phyloP scores from a whole-genome alignment of 2,113 vertebrate species.

The Seriola quinqueradiata region DNA sequence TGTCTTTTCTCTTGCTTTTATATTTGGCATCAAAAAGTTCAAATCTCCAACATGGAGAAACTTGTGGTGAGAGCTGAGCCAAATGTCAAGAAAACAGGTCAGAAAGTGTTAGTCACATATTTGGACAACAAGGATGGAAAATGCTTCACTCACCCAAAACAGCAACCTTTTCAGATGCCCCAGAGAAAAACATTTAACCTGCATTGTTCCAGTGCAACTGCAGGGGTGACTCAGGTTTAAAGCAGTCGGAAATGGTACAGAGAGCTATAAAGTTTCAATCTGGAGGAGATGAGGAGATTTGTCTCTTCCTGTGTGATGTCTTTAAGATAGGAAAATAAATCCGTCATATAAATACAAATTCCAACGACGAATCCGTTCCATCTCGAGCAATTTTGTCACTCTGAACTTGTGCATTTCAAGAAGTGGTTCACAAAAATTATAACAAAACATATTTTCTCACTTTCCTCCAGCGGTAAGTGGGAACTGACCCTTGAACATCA shows the following conservation, averaged over 20 bases:
- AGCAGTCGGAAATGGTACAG: background rate
- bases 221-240: background rate
- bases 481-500: constrained; percentile 16
- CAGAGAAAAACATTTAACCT: constrained; percentile 37
- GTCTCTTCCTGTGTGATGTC: background rate
- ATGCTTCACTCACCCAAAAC: constrained; percentile 23
- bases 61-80: background rate
- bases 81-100: constrained; percentile 45
- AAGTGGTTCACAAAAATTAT: background rate
- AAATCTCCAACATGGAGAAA: background rate
- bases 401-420: background rate
- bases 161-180: constrained; percentile 15
- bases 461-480: background rate
- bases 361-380: background rate
- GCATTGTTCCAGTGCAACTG: constrained; percentile 2
- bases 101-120: constrained; percentile 34
- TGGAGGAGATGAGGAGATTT: background rate
- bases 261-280: background rate
- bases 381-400: background rate
- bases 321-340: background rate
- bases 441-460: background rate
- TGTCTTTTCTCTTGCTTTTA: too few relatives aligned
- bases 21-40: too few relatives aligned
- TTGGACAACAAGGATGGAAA: constrained; percentile 4
- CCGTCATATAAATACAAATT: background rate